Evolutionary conservation across 2,113 vertebrate species (phyloP), one percentile per base, ranked within the genome.

Genomic region (Catagonus wagneri): DNA sequence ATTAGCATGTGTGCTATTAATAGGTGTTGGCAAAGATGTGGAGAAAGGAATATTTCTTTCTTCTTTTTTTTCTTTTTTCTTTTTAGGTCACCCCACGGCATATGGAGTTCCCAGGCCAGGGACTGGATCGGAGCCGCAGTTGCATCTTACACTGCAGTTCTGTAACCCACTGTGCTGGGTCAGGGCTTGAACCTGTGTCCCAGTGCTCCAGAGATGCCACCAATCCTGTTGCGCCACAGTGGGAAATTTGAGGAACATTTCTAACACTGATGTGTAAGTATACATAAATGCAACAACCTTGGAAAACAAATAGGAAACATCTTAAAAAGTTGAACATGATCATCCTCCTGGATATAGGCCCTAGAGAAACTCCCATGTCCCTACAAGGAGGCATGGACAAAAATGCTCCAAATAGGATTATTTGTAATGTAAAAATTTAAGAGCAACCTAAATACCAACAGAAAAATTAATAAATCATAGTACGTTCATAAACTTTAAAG

Each of bases 11-110:
- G 74, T 85, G 69, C 39, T 68, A 56, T 32, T 66, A 54, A 25
- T 79, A 92, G 60, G 79, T 78, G 22, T 50, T 72, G 75, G 15
- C 32, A 93, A 90, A 83, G n/a, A 90, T 72, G 65, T 79, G 23
- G n/a, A 83, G 25, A 68, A 72, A 83, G 1, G 27, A 54, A 32
- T 7, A 13, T 65, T 79, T 94, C 58, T 65, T 44, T 44, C 8
- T 44, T 44, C 8, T 44, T 44, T 44, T 44, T 44, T 44, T 44
- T 44, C 44, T 44, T 44, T 44, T 44, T 44, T 44, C 44, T 44
- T 44, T 44, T 44, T 44, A 44, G 44, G 44, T 8, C 44, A 44
- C 44, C 44, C 44, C 44, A 44, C 8, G 44, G 44, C 44, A 44
- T 8, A 44, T 44, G 44, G 44, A 44, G 44, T 44, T 4, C 8